Conservation (phyloP, 2,113 vertebrate genomes). For the Azemiops feae region DNA sequence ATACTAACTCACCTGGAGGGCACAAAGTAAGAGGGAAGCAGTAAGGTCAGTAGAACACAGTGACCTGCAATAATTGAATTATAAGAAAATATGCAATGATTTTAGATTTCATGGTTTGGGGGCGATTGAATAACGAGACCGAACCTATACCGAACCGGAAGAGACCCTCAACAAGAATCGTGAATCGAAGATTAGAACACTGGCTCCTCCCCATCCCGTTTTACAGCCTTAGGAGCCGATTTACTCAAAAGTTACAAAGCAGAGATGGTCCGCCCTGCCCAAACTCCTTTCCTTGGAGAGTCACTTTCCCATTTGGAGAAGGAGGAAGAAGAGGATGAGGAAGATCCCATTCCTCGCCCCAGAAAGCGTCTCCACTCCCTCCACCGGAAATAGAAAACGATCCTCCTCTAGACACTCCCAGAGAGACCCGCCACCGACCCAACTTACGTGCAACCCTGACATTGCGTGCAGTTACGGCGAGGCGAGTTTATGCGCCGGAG, state of each 20-base stretch:
- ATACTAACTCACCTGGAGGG: background rate
- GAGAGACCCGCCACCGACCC: background rate
- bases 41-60: background rate
- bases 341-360: background rate
- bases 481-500: background rate
- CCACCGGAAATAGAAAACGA: background rate
- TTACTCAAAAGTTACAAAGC: background rate
- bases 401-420: background rate
- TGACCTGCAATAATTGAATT: background rate
- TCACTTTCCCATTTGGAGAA: background rate
- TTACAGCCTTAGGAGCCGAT: background rate
- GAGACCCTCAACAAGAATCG: background rate
- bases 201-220: background rate
- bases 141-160: background rate
- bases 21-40: background rate
- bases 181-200: background rate
- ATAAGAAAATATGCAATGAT: background rate
- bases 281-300: background rate
- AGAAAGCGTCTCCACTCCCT: background rate
- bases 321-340: background rate
- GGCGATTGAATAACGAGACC: background rate
- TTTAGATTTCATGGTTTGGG: background rate
- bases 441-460: slow-evolving; percentile 9
- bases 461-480: accelerated
- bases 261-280: background rate